A percentile compares a stretch with the other conserved stretches of the same genome.
These are phyloP conservation scores for Tetrao urogallus DNA, from an alignment of 2,113 vertebrate species.

Conservation along the genomic window DNA sequence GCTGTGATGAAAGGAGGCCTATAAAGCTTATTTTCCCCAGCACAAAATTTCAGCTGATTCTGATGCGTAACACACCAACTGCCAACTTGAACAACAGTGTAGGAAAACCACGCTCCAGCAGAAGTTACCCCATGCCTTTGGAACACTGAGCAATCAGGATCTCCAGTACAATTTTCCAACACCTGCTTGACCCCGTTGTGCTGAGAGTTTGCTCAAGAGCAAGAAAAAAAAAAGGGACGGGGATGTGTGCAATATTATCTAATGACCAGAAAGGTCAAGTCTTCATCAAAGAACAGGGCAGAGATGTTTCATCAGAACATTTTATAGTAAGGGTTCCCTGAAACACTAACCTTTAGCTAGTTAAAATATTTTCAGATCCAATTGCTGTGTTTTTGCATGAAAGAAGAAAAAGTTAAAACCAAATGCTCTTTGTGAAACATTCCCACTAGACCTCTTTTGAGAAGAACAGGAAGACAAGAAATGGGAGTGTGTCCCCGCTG, in stretches of 20 bases:
- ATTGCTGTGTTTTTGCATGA: background rate
- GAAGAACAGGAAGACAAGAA: background rate
- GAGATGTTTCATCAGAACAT: background rate
- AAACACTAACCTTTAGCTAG: background rate
- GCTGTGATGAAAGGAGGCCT: background rate
- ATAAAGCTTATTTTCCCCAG: background rate
- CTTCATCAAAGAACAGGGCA: background rate
- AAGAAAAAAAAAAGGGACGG: background rate
- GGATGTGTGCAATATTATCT: background rate
- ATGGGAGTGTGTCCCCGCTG: background rate
- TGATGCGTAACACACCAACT: background rate
- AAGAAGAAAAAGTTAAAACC: background rate
- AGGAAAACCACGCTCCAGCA: background rate
- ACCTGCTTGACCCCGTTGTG: background rate
- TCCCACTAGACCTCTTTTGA: background rate
- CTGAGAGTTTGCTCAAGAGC: background rate
- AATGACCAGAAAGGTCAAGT: background rate
- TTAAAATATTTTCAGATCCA: background rate
- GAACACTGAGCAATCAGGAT: background rate
- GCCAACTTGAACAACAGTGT: rapidly evolving
- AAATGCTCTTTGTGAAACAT: background rate
- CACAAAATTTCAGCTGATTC: background rate
- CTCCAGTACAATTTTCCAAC: background rate
- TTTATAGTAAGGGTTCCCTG: background rate
- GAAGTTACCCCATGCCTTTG: background rate